phyloP scores from a whole-genome alignment of 1,140 invertebrate genomes.

The Listronotus bonariensis region DNA sequence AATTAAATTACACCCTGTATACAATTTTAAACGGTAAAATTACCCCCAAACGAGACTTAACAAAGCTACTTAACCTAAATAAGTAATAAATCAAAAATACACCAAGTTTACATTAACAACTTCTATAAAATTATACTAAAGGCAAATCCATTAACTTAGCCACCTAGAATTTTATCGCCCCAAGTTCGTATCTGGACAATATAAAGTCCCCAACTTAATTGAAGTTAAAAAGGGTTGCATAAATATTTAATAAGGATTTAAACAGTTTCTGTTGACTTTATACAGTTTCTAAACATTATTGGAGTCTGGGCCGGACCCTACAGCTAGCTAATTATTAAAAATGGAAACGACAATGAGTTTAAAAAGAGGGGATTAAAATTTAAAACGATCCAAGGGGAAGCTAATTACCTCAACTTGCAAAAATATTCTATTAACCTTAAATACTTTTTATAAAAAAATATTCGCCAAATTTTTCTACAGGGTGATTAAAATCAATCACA shows the following conservation, averaged over 20 bases:
- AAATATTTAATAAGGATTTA: conserved; percentile 34
- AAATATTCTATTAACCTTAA: no score
- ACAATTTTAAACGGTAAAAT: no score
- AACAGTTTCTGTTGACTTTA: conserved; percentile 30
- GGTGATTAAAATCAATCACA: no score
- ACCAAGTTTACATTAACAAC: no score
- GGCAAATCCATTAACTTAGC: neutral
- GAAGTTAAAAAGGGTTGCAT: conserved; percentile 36
- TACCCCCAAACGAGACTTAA: no score
- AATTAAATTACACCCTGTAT: no score
- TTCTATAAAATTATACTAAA: no score
- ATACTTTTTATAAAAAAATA: no score
- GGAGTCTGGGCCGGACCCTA: conserved; percentile 19
- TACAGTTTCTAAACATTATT: conserved; percentile 30
- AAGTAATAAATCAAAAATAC: no score
- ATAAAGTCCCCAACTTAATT: conserved; percentile 25
- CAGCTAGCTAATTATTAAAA: conserved; percentile 33
- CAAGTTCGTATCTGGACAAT: conserved; percentile 24
- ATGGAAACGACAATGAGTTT: conserved; percentile 22
- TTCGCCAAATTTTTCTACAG: no score
- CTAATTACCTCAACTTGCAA: neutral
- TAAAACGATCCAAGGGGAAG: conserved; percentile 2
- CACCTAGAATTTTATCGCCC: conserved; percentile 12
- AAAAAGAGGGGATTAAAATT: conserved; percentile 29
- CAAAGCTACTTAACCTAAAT: no score